phyloP scores from a whole-genome alignment of 2,888 invertebrate genomes.

The Gandaritis pyraliata region DNA sequence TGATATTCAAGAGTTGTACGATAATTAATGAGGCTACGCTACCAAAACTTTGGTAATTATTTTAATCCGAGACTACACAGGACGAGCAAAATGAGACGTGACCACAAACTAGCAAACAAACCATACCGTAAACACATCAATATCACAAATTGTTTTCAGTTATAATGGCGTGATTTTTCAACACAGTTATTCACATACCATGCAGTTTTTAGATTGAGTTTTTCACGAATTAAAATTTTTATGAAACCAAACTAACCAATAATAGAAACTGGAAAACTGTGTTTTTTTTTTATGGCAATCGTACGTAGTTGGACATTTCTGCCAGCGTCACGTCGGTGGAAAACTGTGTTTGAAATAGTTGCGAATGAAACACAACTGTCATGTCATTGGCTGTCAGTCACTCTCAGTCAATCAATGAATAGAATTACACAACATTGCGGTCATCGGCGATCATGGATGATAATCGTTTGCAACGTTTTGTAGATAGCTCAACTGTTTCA shows the following conservation, averaged over 20 bases:
- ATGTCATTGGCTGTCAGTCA: no score
- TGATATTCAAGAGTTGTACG: not conserved
- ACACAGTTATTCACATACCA: slow-evolving; percentile 8
- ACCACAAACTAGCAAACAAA: slow-evolving; percentile 61
- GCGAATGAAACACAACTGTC: no score
- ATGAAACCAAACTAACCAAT: slow-evolving; percentile 5
- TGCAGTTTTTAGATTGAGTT: not conserved
- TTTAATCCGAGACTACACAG: slow-evolving; percentile 46
- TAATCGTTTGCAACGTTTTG: no score
- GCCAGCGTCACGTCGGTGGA: no score
- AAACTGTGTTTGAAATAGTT: no score
- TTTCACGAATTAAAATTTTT: slow-evolving; percentile 13
- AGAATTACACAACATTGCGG: no score
- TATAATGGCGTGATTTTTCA: slow-evolving; percentile 29
- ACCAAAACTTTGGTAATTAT: slow-evolving; percentile 1
- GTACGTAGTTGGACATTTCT: no score
- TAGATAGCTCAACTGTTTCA: no score
- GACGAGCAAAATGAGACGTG: slow-evolving; percentile 57
- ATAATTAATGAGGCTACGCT: slow-evolving; percentile 7
- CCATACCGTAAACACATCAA: slow-evolving; percentile 77
- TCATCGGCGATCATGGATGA: no score
- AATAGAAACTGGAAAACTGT: not conserved
- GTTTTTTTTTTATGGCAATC: no score
- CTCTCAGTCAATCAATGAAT: no score
- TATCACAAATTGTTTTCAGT: slow-evolving; percentile 53